Evolutionary conservation across 2,888 invertebrate genomes (phyloP), one percentile per base, ranked within the genome.

Genomic region (Synanthedon vespiformis): DNA sequence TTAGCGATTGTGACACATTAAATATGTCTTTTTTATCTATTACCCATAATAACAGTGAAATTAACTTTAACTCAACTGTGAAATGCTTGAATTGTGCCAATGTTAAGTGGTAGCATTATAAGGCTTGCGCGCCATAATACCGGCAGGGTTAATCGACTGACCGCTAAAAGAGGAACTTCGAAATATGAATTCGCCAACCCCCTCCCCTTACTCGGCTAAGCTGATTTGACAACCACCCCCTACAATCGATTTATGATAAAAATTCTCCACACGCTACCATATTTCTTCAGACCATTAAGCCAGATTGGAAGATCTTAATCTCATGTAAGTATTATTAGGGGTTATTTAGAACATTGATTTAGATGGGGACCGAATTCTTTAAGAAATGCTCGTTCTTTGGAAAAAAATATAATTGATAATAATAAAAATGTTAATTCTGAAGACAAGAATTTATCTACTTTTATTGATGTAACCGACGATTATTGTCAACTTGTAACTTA

Each of bases 281-380:
- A 34, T 50, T 56, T 58, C 58, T 57, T 58, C 57, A 57, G 48
- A 55, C 44, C 44, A 44, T 44, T 44, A 44, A 44, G 44, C 44
- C 13, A 14, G 60, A 65, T 68, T 64, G 55, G 59, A 54, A 59
- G 72, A 71, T 72, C 57, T 52, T 58, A 64, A 72, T 72, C 72
- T 63, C 52, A n/a, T 44, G 44, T 44, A 13, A n/a, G 44, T 44
- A 44, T 44, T 34, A 44, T 44, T 44, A 44, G 44, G 44, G 34
- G 44, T 14, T n/a, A 44, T 44, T 44, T 44, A n/a, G 13, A 13
- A 44, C 55, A 48, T 53, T 53, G 55, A 49, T 53, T 53, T 40
- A 47, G 50, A 34, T 34, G 3, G 34, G 34, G 8, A 34, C 34
- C 10, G 34, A 34, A 2, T 10, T 34, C 34, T 34, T 34, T 34